A percentile compares a stretch with the other conserved stretches of the same genome.
Evolutionary conservation across 2,113 vertebrate species (phyloP).

Genomic region (Columba janthina): DNA sequence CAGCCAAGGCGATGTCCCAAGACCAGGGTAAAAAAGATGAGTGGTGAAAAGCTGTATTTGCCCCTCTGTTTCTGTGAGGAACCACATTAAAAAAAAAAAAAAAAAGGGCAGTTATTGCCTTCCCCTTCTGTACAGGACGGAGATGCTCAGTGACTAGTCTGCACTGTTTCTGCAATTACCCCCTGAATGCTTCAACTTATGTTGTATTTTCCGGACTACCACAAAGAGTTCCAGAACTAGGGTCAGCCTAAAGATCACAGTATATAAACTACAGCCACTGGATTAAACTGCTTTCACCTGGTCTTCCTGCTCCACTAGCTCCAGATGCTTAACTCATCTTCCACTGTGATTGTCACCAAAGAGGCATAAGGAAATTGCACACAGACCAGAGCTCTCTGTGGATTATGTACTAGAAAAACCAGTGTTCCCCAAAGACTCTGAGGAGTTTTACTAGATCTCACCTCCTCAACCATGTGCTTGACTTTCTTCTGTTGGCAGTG

Average conservation of each 20-base stretch:
- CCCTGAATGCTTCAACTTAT: neutral
- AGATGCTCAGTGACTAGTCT: neutral
- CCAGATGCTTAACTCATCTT: neutral
- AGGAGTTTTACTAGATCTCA: constrained; percentile 62
- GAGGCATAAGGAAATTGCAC: neutral
- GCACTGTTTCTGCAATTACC: neutral
- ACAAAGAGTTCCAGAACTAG: neutral
- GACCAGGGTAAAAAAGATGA: neutral
- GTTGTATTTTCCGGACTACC: neutral
- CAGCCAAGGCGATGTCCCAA: neutral
- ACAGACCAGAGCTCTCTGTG: neutral
- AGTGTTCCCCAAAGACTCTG: neutral
- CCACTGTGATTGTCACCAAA: neutral
- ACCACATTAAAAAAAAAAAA: neutral
- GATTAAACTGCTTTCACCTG: neutral
- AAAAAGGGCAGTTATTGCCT: neutral
- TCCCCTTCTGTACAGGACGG: neutral
- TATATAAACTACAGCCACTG: neutral
- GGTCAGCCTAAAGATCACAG: neutral
- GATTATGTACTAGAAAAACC: neutral
- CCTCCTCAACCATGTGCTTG: constrained; percentile 98
- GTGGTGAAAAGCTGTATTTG: neutral
- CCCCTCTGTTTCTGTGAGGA: neutral
- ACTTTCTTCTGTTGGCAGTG: constrained; percentile 98
- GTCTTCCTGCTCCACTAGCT: neutral